Evolutionary conservation across 2,113 vertebrate genomes (phyloP).

Genomic region (Podarcis muralis): DNA sequence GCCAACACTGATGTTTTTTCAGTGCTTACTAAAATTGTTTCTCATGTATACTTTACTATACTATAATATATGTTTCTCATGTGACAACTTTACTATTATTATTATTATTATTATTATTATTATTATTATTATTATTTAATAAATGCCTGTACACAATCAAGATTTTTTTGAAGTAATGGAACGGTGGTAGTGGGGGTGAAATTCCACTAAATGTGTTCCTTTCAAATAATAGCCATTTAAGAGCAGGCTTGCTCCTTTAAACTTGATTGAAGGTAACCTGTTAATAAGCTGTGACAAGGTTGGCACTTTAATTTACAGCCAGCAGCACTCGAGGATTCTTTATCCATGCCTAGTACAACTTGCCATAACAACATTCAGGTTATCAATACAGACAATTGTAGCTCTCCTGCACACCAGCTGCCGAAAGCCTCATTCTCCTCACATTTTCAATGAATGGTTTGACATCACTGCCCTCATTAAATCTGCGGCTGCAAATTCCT

Average conservation of each 20-base stretch:
- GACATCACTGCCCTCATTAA: slow-evolving; percentile 64
- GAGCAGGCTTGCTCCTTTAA: not conserved
- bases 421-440: not conserved
- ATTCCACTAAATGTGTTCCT: not conserved
- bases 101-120: no score
- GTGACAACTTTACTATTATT: no score
- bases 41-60: no score
- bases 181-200: not conserved
- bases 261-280: not conserved
- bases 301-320: not conserved
- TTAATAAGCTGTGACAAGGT: not conserved
- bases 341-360: not conserved
- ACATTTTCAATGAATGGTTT: slow-evolving; percentile 51
- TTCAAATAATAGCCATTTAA: not conserved
- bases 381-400: not conserved
- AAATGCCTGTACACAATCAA: no score
- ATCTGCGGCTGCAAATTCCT: slow-evolving; percentile 68
- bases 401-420: not conserved
- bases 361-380: not conserved
- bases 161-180: no score
- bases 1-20: no score
- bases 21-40: no score
- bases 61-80: no score
- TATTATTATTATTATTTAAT: no score
- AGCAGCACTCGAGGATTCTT: not conserved